These are phyloP conservation scores for Alviniconcha strummeri DNA, from an alignment of 2,888 invertebrate genomes.

Conservation along the genomic window DNA sequence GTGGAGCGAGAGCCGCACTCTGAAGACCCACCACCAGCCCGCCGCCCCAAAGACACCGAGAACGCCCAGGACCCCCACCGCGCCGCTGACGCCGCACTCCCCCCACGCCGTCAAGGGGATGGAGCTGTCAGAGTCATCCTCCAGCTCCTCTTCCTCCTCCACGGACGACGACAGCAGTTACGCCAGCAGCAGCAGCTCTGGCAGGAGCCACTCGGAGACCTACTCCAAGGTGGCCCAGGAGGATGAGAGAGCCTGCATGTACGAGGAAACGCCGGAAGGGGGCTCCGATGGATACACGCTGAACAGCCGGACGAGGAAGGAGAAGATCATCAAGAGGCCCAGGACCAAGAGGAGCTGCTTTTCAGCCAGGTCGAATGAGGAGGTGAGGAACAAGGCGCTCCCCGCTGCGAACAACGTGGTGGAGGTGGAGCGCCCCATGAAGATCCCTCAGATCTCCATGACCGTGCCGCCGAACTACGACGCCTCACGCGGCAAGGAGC, in stretches of 20 bases:
- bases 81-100: neutral
- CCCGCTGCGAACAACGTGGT: neutral
- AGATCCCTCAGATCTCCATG: neutral
- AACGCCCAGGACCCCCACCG: neutral
- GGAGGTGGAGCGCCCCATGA: neutral
- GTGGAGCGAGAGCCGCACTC: neutral
- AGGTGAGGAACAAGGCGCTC: neutral
- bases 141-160: neutral
- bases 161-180: neutral
- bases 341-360: neutral
- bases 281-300: neutral
- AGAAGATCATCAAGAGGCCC: slow-evolving; percentile 12
- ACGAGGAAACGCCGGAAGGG: slow-evolving; percentile 2
- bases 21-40: neutral
- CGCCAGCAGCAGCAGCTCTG: neutral
- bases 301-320: neutral
- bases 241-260: neutral
- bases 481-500: slow-evolving; percentile 7
- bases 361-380: neutral
- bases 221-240: slow-evolving; percentile 8
- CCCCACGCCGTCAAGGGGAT: neutral
- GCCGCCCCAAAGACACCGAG: neutral
- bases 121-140: neutral
- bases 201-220: neutral
- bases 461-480: neutral